Percentiles rank a stretch among this genome's conserved stretches.
Conservation (phyloP, 2,888 invertebrate genomes). For the Ceratothoa steindachneri region DNA sequence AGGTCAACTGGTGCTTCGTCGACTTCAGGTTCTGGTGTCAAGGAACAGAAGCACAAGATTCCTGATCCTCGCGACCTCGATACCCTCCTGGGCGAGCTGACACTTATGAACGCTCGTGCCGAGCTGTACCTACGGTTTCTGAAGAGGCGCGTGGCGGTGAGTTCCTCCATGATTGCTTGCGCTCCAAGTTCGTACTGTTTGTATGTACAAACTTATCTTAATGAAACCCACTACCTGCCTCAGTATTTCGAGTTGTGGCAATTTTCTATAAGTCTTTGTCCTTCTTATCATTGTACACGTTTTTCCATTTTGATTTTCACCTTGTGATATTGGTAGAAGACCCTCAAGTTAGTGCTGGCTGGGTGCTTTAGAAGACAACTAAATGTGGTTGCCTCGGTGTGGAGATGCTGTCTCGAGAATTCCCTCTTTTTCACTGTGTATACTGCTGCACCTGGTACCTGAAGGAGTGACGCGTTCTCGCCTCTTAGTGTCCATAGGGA, state of each 20-base stretch:
- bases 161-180: slow-evolving; percentile 49
- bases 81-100: slow-evolving; percentile 80
- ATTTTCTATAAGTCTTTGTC: background rate
- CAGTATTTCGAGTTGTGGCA: background rate
- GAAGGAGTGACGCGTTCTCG: no score
- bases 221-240: no score
- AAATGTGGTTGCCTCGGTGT: no score
- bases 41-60: slow-evolving; percentile 4
- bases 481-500: no score
- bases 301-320: no score
- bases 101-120: slow-evolving; percentile 82
- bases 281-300: no score
- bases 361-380: no score
- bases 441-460: no score
- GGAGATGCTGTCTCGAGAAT: no score
- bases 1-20: background rate
- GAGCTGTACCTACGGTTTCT: slow-evolving; percentile 87
- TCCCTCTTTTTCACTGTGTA: no score
- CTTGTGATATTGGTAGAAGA: no score
- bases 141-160: slow-evolving; percentile 67
- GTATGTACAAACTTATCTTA: background rate
- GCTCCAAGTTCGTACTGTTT: background rate
- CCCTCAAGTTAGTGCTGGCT: no score
- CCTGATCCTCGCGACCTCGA: slow-evolving; percentile 79
- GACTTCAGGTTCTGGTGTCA: background rate